These are phyloP conservation scores for Hydrotaea cyrtoneurina DNA, from an alignment of 2,888 invertebrate genomes.

Conservation along the genomic window DNA sequence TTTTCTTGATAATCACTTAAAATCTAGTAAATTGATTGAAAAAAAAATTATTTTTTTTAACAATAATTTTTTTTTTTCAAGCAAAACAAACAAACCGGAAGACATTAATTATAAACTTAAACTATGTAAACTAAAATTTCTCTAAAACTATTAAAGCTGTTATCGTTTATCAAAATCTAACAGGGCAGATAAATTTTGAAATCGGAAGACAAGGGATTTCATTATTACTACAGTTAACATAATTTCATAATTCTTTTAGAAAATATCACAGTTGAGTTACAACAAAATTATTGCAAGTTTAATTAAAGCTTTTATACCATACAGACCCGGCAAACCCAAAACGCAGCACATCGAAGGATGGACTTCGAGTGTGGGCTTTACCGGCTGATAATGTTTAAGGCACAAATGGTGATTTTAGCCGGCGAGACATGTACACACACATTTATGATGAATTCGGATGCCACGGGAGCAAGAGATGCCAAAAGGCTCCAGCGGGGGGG, in stretches of 20 bases:
- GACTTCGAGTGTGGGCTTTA: neutral
- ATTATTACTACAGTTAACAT: neutral
- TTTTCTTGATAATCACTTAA: slow-evolving; percentile 40
- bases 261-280: slow-evolving; percentile 51
- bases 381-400: neutral
- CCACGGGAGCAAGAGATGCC: too few relatives aligned
- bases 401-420: neutral
- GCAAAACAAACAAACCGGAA: slow-evolving; percentile 31
- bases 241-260: neutral
- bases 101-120: neutral
- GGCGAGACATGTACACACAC: neutral
- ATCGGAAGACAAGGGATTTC: slow-evolving; percentile 49
- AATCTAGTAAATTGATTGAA: slow-evolving; percentile 32
- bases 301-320: slow-evolving; percentile 47
- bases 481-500: too few relatives aligned
- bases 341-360: neutral
- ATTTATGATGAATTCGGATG: neutral
- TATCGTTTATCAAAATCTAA: neutral
- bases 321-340: neutral
- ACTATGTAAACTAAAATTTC: neutral
- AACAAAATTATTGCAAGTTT: slow-evolving; percentile 35
- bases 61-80: slow-evolving; percentile 4
- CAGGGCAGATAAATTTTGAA: neutral
- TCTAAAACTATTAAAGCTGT: neutral
- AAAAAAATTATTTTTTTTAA: slow-evolving; percentile 43